Evolutionary conservation across 2,113 vertebrate species (phyloP), one percentile per base, ranked within the genome.

Genomic region (Coryphaenoides rupestris): DNA sequence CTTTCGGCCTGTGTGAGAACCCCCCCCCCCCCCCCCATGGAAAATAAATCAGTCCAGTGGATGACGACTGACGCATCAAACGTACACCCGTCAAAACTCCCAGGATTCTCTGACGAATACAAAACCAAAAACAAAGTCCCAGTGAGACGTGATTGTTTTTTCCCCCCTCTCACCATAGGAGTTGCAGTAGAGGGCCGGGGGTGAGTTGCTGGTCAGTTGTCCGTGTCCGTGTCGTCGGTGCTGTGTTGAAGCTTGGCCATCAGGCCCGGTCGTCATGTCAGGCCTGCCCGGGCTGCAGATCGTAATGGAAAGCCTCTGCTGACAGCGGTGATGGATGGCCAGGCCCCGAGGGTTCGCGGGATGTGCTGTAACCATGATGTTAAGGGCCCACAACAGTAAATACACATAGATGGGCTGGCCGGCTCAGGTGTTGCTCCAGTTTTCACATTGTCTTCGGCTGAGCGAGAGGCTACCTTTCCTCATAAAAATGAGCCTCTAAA

Each of bases 211-310:
- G 62, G 65, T 73, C 60, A 65, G 66, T 58, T 15, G 66, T 47
- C 70, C 21, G 46, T 46, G 49, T 54, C n/a, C n/a, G 54, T 69
- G 65, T 58, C 72, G 33, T 10, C 13, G n/a, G 33, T 40, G 33
- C 2, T 40, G 33, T 62, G 70, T 63, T 68, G 68, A 62, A 40
- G 33, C 33, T n/a, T n/a, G n/a, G 33, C 66, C 62, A 66, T 52
- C 23, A 54, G 59, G 57, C 55, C 26, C 65, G 55, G 65, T 69
- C 50, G 19, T 73, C 54, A 55, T 70, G 52, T 55, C 58, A 17
- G 68, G 77, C 62, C n/a, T 80, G 81, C 71, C n/a, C 63, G 68
- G 84, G 80, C 84, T 68, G 77, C 71, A 68, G 75, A 77, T 67
- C 62, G 70, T 72, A 84, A 87, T 85, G 70, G 79, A 82, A 82